Evolutionary conservation across 2,113 vertebrate species (phyloP), one percentile per base, ranked within the genome.

Genomic region (Cygnus buccinator): DNA sequence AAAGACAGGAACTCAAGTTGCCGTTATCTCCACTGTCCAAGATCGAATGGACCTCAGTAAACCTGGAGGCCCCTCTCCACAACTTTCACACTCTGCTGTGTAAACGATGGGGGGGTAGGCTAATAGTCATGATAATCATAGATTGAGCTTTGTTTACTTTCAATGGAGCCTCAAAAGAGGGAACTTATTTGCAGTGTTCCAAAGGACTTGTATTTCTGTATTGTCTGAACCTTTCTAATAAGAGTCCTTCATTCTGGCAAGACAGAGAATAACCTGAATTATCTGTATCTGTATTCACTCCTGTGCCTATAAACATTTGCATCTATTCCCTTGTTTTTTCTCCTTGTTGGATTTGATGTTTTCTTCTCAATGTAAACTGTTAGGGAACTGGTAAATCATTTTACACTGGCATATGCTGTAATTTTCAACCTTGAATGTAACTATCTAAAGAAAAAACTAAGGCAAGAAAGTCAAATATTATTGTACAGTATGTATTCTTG

Each of bases 1-100:
- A 79, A 94, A 91, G 90, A 71, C 72, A 74, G 73, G 71, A 90
- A 91, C 31, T 95, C 23, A 6, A 71, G 67, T 43, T 91, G 59
- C 81, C 0, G 3, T 90, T 85, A 66, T 76, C 67, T 87, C 61
- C 68, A 72, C 29, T 8, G 1, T 25, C 46, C 43, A 43, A 1
- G 2, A 72, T 31, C 59, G 82, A 94, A 87, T 26, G 55, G 75
- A 87, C 50, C 70, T 77, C 2, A 1, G 23, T 92, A 94, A 74
- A 92, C 84, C 46, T 84, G 31, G 20, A 67, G 55, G 31, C 20
- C 10, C 12, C 37, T 74, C 72, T 35, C 33, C 29, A 20, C 33
- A 58, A n/a, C n/a, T 91, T 90, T 72, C 80, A 18, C 44, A 29
- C 62, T 95, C 46, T 94, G 54, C 63, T 82, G 29, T n/a, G 15